Conservation (phyloP, 2,888 invertebrate genomes). For the Eupithecia dodoneata region DNA sequence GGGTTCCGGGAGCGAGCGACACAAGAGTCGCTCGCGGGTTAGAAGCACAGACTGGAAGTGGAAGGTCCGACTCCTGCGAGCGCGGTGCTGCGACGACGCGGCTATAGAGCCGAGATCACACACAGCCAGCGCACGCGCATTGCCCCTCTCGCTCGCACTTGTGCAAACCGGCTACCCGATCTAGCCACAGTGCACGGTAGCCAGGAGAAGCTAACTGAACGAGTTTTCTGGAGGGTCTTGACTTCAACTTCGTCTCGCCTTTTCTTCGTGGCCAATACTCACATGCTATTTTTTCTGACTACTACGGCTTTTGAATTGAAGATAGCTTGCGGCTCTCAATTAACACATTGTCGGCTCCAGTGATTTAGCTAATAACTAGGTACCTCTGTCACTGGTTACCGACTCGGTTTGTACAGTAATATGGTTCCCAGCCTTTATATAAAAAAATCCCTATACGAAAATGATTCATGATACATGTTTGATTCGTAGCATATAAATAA, state of each 20-base stretch:
- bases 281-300: constrained; percentile 73
- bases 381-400: constrained; percentile 29
- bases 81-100: constrained; percentile 49
- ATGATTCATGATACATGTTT: background rate
- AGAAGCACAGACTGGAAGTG: constrained; percentile 77
- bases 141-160: constrained; percentile 41
- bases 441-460: background rate
- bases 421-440: background rate
- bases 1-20: constrained; percentile 67
- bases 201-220: constrained; percentile 73
- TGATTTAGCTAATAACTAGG: constrained; percentile 51
- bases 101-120: constrained; percentile 66
- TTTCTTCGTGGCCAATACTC: constrained; percentile 71
- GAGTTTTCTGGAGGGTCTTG: constrained; percentile 77
- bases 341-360: constrained; percentile 65
- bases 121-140: constrained; percentile 68
- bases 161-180: constrained; percentile 43
- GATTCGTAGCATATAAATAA: background rate
- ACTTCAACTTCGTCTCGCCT: constrained; percentile 73
- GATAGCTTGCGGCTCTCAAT: constrained; percentile 70
- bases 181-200: constrained; percentile 72
- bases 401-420: constrained; percentile 27
- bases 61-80: constrained; percentile 69
- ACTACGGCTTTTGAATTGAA: constrained; percentile 71
- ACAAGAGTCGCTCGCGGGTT: constrained; percentile 76